These are phyloP conservation scores for Corythoichthys intestinalis DNA, from an alignment of 2,113 vertebrate species.

Conservation along the genomic window DNA sequence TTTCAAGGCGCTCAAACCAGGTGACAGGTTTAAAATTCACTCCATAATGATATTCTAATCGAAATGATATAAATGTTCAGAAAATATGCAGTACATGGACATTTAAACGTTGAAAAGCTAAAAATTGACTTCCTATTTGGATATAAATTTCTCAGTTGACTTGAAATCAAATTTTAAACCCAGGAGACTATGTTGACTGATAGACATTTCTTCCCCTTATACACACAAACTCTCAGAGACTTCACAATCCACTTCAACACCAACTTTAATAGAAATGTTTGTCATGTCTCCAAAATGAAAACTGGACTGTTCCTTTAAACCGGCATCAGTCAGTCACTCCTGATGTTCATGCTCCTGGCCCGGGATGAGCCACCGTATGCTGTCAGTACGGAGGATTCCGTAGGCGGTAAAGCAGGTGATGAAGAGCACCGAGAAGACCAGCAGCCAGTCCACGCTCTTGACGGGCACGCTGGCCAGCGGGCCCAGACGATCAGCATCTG, in stretches of 20 bases:
- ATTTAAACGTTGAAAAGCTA: background rate
- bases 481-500: constrained; percentile 76
- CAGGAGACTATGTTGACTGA: too few species aligned
- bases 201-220: background rate
- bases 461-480: constrained; percentile 81
- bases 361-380: constrained; percentile 90
- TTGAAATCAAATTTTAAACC: too few species aligned
- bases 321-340: constrained; percentile 66
- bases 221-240: background rate
- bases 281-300: background rate
- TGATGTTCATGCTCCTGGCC: constrained; percentile 95
- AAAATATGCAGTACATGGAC: background rate
- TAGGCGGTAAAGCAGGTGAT: constrained; percentile 84
- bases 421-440: constrained; percentile 92
- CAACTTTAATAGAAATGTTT: background rate
- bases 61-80: too few species aligned
- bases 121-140: background rate
- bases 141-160: too few species aligned
- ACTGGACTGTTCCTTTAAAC: background rate
- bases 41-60: too few species aligned
- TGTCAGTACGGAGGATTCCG: constrained; percentile 87
- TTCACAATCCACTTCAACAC: background rate
- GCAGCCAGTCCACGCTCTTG: constrained; percentile 90
- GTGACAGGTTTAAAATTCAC: too few species aligned
- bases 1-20: too few species aligned